Conservation (phyloP, 2,888 invertebrate species). For the Hedya salicella region DNA sequence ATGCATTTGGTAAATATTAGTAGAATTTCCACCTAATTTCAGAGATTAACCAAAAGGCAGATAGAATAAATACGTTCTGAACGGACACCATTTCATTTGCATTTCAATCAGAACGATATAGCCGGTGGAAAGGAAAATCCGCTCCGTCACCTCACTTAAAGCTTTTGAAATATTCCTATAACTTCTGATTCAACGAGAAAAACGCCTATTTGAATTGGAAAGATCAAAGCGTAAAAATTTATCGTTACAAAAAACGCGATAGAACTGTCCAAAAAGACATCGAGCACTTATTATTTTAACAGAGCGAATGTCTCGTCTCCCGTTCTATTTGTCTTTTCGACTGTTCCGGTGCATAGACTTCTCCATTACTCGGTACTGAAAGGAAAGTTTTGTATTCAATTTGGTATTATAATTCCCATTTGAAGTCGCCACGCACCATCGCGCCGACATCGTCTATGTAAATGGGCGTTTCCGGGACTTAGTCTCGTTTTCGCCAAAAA, state of each 20-base stretch:
- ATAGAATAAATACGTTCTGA: conserved; percentile 78
- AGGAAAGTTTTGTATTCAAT: conserved; percentile 86
- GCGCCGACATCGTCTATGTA: conserved; percentile 84
- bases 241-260: conserved; percentile 77
- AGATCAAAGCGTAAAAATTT: conserved; percentile 84
- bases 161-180: conserved; percentile 84
- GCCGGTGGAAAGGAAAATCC: conserved; percentile 81
- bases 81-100: conserved; percentile 82
- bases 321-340: conserved; percentile 84
- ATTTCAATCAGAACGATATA: conserved; percentile 83
- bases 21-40: conserved; percentile 61
- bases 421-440: conserved; percentile 85
- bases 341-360: conserved; percentile 85
- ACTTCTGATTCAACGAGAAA: conserved; percentile 80
- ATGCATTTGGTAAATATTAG: conserved; percentile 45
- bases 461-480: conserved; percentile 82
- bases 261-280: conserved; percentile 80
- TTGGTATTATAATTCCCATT: conserved; percentile 86
- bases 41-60: conserved; percentile 71
- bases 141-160: conserved; percentile 81
- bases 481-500: conserved; percentile 78
- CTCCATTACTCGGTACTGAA: conserved; percentile 85
- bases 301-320: conserved; percentile 79
- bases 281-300: conserved; percentile 83
- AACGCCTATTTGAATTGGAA: conserved; percentile 84